These are phyloP conservation scores for Pelecanus crispus DNA, from an alignment of 2,113 vertebrate genomes.

Conservation along the genomic window DNA sequence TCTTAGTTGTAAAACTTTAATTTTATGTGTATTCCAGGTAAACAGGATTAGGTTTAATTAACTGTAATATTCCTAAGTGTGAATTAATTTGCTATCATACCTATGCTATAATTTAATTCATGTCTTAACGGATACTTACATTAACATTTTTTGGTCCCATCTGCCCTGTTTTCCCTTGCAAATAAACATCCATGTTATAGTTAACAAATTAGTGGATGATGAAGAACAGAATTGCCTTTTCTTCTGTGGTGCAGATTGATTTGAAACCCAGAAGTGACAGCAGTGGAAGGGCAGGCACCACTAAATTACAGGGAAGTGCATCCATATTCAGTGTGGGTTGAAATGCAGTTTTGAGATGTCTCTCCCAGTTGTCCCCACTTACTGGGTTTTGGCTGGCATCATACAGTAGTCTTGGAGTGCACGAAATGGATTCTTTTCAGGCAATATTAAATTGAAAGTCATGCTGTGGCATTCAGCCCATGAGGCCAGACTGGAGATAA, in stretches of 20 bases:
- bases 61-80: background rate
- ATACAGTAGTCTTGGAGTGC: background rate
- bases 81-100: background rate
- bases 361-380: background rate
- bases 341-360: background rate
- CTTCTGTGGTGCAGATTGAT: background rate
- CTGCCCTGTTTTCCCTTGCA: background rate
- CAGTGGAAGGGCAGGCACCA: background rate
- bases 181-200: background rate
- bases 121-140: background rate
- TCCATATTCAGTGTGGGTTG: background rate
- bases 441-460: background rate
- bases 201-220: background rate
- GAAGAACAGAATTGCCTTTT: background rate
- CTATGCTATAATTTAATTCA: background rate
- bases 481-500: background rate
- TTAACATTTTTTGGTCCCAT: background rate
- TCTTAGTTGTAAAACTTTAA: background rate
- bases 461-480: background rate
- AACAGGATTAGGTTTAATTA: background rate
- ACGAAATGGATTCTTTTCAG: background rate
- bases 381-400: background rate
- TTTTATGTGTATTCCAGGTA: background rate
- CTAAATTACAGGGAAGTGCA: background rate
- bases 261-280: background rate